Base-by-base conservation (phyloP, 2,113 vertebrate genomes). In the Chauna torquata region DNA sequence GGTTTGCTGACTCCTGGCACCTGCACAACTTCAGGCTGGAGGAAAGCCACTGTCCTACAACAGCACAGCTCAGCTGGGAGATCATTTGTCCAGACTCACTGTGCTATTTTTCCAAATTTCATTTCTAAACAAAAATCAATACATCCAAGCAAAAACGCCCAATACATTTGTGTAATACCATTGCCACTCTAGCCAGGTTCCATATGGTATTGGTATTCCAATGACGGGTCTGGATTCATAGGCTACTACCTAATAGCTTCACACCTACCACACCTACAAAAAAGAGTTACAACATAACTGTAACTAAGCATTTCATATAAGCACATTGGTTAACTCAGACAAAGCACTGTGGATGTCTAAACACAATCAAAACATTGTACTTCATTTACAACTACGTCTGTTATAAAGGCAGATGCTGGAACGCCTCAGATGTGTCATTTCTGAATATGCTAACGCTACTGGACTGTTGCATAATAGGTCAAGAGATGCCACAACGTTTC, bases 41-140 rank as follows among this genome's bases (percentile, higher is more conserved):
- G 61, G 38, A 44, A 75, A 65, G 16, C 27, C 45, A 40, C 50
- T 50, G 44, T 58, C 52, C 57, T 57, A 50, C 19, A 72, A 4
- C 23, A 42, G 61, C 74, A 64, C 36, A 8, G 19, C 58, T 79
- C 71, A 34, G 34, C 7, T 54, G 30, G 54, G 55, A 77, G 30
- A 32, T 36, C 5, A 11, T 58, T 77, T 82, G 16, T 15, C 24
- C 42, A 70, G 11, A 74, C 2, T 15, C 45, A 57, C 6, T 4
- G 25, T 13, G 64, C 18, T 82, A 32, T 65, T 88, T 86, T 80
- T 77, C 62, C 36, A 65, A 68, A 65, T 88, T 86, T 71, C 7
- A 42, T 34, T 79, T 64, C 49, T 79, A 70, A 62, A 82, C 30
- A 95, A 64, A 95, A 93, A 85, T 40, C 61, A 94, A 68, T 38